phyloP scores from a whole-genome alignment of 2,797 vertebrate genomes.

The Adrianichthys oophorus region DNA sequence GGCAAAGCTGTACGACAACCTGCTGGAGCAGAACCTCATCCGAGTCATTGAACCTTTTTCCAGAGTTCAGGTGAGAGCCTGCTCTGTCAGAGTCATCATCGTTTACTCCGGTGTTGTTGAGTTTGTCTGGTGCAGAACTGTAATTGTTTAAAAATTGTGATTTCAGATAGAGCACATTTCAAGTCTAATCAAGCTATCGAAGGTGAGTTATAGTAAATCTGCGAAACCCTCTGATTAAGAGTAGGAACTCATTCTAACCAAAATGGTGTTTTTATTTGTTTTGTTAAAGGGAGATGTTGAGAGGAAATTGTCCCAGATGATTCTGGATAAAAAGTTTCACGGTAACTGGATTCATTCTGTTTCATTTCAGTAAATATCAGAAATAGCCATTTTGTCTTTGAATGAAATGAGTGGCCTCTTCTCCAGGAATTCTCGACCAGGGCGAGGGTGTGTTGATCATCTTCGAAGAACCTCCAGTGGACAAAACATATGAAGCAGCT shows the following conservation, averaged over 20 bases:
- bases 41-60: constrained; percentile 98
- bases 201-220: constrained; percentile 75
- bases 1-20: constrained; percentile 94
- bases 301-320: constrained; percentile 99
- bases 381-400: too few species aligned
- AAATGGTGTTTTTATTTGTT: constrained; percentile 1
- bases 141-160: neutral
- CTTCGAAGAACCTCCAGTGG: constrained; percentile 97
- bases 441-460: constrained; percentile 98
- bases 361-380: too few species aligned
- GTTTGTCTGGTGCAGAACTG: neutral
- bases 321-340: constrained; percentile 98
- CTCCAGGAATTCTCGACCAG: constrained; percentile 95
- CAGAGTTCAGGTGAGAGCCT: constrained; percentile 89
- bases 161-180: constrained; percentile 97
- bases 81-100: neutral
- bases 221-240: too few species aligned
- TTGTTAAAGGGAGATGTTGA: constrained; percentile 88
- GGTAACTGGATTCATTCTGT: constrained; percentile 75
- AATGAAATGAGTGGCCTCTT: neutral
- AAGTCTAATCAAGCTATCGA: constrained; percentile 95
- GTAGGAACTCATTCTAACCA: too few species aligned
- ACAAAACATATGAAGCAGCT: constrained; percentile 98
- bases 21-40: constrained; percentile 99
- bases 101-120: neutral